Conservation (phyloP, 2,888 invertebrate species). For the Papilio elwesi region DNA sequence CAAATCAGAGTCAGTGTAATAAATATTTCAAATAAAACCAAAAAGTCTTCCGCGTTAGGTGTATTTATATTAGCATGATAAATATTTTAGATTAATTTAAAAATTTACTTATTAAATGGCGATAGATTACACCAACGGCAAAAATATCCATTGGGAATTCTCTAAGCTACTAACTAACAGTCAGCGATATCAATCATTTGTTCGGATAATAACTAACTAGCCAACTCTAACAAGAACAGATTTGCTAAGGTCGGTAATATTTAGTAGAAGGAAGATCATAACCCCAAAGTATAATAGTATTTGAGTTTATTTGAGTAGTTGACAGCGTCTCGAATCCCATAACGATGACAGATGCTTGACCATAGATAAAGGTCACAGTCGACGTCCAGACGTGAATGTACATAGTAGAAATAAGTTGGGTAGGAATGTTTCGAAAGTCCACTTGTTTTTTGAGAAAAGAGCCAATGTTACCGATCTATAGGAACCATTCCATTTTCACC, state of each 20-base stretch:
- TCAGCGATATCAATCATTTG: too few species aligned
- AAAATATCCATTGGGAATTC: background rate
- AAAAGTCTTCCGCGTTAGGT: constrained; percentile 39
- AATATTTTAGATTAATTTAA: constrained; percentile 2
- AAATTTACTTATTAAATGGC: background rate
- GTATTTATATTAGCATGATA: constrained; percentile 9
- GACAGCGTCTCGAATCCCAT: constrained; percentile 6
- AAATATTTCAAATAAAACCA: constrained; percentile 18
- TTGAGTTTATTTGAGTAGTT: too few species aligned
- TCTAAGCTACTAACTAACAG: background rate
- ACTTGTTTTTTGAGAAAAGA: constrained; percentile 12
- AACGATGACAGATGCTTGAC: background rate
- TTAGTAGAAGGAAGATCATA: background rate
- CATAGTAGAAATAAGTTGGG: background rate
- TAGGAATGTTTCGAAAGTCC: background rate
- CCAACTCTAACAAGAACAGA: background rate
- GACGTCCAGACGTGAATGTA: too few species aligned
- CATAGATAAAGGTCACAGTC: too few species aligned
- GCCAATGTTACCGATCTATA: constrained; percentile 5
- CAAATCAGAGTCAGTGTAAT: constrained; percentile 24
- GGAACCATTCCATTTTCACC: background rate
- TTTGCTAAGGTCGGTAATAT: constrained; percentile 2
- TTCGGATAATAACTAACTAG: too few species aligned
- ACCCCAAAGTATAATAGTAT: background rate
- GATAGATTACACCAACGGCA: constrained; percentile 26